phyloP scores from a whole-genome alignment of 2,888 invertebrate genomes.

The Carterocephalus palaemon region DNA sequence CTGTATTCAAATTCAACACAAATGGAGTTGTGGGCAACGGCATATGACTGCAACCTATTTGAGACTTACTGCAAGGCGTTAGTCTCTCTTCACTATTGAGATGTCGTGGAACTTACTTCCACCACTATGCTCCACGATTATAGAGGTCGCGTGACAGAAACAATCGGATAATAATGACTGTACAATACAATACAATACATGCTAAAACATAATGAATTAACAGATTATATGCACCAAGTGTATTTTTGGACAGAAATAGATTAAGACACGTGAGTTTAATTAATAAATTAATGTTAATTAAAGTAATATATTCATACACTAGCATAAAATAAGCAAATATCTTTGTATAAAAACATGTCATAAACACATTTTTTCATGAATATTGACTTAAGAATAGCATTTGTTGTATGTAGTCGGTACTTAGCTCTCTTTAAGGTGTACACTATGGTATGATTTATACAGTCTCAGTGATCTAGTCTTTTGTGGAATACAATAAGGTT shows the following conservation, averaged over 20 bases:
- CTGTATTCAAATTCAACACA: too few relatives aligned
- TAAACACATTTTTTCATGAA: slow-evolving; percentile 4
- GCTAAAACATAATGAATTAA: too few relatives aligned
- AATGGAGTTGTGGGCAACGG: too few relatives aligned
- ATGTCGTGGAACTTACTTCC: too few relatives aligned
- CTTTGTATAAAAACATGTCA: slow-evolving; percentile 16
- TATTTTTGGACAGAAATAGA: slow-evolving; percentile 21
- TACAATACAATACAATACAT: too few relatives aligned
- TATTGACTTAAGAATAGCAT: slow-evolving; percentile 3
- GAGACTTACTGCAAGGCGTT: too few relatives aligned
- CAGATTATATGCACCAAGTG: slow-evolving; percentile 14
- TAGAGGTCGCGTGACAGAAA: too few relatives aligned
- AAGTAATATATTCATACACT: background rate
- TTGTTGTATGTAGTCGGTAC: slow-evolving; percentile 17
- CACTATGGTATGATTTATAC: slow-evolving; percentile 7
- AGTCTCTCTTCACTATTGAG: too few relatives aligned
- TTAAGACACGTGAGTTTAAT: slow-evolving; percentile 1
- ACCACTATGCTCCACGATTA: too few relatives aligned
- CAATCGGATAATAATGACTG: background rate
- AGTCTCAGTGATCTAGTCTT: slow-evolving; percentile 21
- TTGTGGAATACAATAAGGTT: slow-evolving; percentile 21
- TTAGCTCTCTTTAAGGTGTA: slow-evolving; percentile 12
- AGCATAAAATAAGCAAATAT: slow-evolving; percentile 8
- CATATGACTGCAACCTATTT: too few relatives aligned
- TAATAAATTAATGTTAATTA: background rate